phyloP scores from a whole-genome alignment of 2,797 vertebrate species.

The Hapalemur alaotrensis region DNA sequence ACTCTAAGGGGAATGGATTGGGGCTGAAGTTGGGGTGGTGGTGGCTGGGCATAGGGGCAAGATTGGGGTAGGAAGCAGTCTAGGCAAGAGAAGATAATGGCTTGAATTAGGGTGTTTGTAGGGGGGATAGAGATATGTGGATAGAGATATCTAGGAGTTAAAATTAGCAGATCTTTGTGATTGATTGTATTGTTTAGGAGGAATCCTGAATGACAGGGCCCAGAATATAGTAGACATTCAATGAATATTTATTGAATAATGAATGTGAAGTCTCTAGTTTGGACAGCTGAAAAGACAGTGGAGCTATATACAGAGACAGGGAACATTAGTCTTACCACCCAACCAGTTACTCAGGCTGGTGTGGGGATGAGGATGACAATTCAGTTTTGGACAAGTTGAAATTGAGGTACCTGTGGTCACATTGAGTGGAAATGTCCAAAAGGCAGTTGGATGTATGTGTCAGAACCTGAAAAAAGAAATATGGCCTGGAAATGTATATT shows the following conservation, averaged over 20 bases:
- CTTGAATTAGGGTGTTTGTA: neutral
- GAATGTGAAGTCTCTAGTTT: neutral
- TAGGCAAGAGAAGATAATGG: neutral
- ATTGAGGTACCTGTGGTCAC: neutral
- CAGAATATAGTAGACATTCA: neutral
- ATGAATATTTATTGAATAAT: neutral
- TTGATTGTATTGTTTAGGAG: neutral
- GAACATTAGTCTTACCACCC: neutral
- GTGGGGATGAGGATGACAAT: neutral
- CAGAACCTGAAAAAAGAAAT: neutral
- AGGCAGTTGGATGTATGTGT: neutral
- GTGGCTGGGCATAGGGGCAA: neutral
- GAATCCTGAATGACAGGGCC: neutral
- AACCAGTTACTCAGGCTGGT: neutral
- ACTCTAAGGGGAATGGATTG: neutral
- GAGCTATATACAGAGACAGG: neutral
- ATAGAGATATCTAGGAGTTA: neutral
- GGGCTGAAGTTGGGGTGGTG: neutral
- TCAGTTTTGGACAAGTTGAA: neutral
- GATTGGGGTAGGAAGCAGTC: neutral
- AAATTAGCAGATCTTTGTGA: neutral
- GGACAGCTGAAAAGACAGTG: neutral
- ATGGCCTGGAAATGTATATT: neutral
- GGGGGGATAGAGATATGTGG: neutral
- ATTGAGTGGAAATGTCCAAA: neutral